Evolutionary conservation across 2,888 invertebrate genomes (phyloP), one percentile per base, ranked within the genome.

Genomic region (Hedychridium roseum): DNA sequence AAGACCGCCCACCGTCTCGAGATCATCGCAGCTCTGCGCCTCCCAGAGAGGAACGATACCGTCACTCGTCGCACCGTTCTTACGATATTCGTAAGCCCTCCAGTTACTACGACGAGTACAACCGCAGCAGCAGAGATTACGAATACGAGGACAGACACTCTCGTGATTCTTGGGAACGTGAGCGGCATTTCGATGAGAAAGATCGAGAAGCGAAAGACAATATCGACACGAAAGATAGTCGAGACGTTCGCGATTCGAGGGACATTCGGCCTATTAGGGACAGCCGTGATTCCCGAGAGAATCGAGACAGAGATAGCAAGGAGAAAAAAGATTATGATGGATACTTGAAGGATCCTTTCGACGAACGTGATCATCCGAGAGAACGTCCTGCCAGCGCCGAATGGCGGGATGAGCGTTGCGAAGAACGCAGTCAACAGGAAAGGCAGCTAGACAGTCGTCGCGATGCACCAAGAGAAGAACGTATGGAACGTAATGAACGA

Each of bases 401-500:
- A 27, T 80, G 68, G 72, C 76, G 69, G 71, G 74, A 68, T 57
- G 66, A 63, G 5, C 67, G 73, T 31, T 65, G 69, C 7, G 72
- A 70, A 11, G 71, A 71, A 31, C 64, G 67, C n/a, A 42, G 53
- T 16, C 38, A 55, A 5, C 59, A 60, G 30, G 71, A 73, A 7
- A 59, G 73, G 55, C 60, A 64, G 51, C 53, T 66, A 3, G 74
- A 71, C 7, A 63, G 34, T 42, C 71, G 63, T 17, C 70, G 70
- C 5, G 69, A 68, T 14, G 45, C 43, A 1, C 54, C 47, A 2
- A 38, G 65, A 1, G 74, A 71, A 11, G 73, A 74, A 36, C 66
- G 73, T 1, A 66, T 66, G 20, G 73, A 72, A 18, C 71, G 80
- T 9, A 76, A 69, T 43, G 83, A 83, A 37, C 78, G 84, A 12